phyloP scores from a whole-genome alignment of 92 coral and sea anemone species.

The Scolanthus callimorphus region DNA sequence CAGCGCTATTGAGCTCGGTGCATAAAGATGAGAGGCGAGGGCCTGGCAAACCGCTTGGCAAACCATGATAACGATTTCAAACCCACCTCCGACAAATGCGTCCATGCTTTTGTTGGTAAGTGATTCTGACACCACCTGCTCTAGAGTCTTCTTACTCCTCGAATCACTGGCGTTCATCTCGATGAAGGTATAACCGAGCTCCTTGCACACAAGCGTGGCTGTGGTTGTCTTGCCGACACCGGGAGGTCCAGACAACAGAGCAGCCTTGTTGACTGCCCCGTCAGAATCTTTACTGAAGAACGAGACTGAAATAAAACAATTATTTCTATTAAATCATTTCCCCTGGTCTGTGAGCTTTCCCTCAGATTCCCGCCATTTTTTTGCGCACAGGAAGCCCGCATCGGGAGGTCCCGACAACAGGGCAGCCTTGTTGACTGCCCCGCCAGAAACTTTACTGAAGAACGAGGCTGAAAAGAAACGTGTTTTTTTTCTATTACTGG shows the following conservation, averaged over 20 bases:
- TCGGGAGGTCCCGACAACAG: slow-evolving; percentile 91
- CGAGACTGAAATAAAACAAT: slow-evolving; percentile 58
- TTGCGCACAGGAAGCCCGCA: no score
- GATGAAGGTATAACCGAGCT: slow-evolving; percentile 77
- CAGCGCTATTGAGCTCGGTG: no score
- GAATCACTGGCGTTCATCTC: slow-evolving; percentile 98
- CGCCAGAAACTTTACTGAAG: slow-evolving; percentile 74
- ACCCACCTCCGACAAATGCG: slow-evolving; percentile 75
- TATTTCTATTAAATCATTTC: no score
- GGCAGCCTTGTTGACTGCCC: slow-evolving; percentile 75
- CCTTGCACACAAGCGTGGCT: slow-evolving; percentile 80
- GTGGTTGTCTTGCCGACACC: slow-evolving; percentile 98
- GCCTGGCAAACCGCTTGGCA: no score
- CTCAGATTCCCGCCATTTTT: no score
- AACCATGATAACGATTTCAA: no score
- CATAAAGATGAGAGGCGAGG: no score
- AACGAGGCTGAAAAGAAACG: slow-evolving; percentile 70
- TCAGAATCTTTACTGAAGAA: slow-evolving; percentile 78
- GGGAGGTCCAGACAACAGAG: slow-evolving; percentile 88
- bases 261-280: slow-evolving; percentile 79
- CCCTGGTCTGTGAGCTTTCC: no score
- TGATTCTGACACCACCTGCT: slow-evolving; percentile 63
- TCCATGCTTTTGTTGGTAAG: slow-evolving; percentile 88
- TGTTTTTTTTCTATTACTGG: no score
- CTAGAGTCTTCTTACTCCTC: slow-evolving; percentile 81